Evolutionary conservation across 1,140 invertebrate genomes (phyloP).

Genomic region (Harpegnathos saltator): DNA sequence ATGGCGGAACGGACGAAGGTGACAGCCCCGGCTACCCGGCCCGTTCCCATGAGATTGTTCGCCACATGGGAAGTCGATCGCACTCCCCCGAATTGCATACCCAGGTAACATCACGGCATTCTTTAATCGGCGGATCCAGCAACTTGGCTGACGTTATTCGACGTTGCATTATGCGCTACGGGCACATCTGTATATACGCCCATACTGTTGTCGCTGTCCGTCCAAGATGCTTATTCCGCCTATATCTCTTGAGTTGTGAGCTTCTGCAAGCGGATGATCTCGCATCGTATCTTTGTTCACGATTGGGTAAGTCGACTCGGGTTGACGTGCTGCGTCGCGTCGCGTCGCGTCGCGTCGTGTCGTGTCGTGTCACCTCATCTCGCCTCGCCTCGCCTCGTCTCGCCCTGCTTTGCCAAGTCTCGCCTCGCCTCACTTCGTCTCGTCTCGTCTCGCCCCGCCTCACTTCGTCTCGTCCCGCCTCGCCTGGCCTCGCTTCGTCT

Average conservation of each 20-base stretch:
- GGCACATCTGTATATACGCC: too few species aligned
- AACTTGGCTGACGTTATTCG: background rate
- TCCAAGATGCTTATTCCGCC: too few species aligned
- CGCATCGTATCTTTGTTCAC: too few species aligned
- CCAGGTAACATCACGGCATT: constrained; percentile 90
- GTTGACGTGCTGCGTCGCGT: too few species aligned
- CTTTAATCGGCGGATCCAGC: background rate
- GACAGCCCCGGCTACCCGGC: constrained; percentile 88
- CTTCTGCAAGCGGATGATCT: too few species aligned
- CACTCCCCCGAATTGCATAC: constrained; percentile 98
- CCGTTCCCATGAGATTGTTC: constrained; percentile 98
- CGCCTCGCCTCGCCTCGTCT: background rate
- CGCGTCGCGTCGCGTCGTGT: too few species aligned
- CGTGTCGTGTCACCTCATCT: too few species aligned
- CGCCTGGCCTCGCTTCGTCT: too few species aligned
- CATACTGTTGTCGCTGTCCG: too few species aligned
- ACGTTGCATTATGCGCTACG: background rate
- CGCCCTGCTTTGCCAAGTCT: background rate
- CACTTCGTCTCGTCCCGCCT: background rate
- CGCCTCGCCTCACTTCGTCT: too few species aligned
- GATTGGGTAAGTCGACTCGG: too few species aligned
- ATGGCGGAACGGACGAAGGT: constrained; percentile 86
- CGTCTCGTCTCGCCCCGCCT: background rate
- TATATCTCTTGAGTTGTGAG: too few species aligned
- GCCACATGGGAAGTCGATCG: constrained; percentile 99